phyloP scores from a whole-genome alignment of 2,797 vertebrate genomes.

The Adelosebastes latens region DNA sequence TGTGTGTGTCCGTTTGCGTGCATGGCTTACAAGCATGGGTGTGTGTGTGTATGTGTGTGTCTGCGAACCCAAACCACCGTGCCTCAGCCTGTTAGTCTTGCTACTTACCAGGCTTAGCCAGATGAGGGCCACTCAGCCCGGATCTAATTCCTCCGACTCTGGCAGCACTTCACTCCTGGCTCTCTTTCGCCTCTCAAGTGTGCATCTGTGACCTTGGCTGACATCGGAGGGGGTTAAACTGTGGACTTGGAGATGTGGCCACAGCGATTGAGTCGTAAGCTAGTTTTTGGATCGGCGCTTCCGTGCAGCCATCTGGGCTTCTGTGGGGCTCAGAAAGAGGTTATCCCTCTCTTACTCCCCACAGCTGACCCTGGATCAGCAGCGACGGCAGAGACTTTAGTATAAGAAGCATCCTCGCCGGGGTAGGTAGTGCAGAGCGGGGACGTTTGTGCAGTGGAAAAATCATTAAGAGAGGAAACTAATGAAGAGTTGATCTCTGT shows the following conservation, averaged over 20 bases:
- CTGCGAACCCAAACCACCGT: constrained; percentile 69
- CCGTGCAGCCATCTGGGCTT: constrained; percentile 75
- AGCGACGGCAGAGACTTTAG: constrained; percentile 62
- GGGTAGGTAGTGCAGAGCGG: constrained; percentile 38
- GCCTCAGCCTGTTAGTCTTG: constrained; percentile 81
- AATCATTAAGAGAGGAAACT: constrained; percentile 47
- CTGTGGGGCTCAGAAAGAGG: constrained; percentile 68
- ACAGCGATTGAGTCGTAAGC: constrained; percentile 76
- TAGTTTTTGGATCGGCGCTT: constrained; percentile 74
- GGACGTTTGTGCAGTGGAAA: constrained; percentile 39
- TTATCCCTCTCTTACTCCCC: constrained; percentile 73
- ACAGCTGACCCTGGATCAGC: constrained; percentile 82
- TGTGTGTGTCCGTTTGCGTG: constrained; percentile 58
- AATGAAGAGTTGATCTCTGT: constrained; percentile 52
- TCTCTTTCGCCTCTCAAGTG: constrained; percentile 70
- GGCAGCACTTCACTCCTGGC: constrained; percentile 76
- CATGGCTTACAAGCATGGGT: constrained; percentile 42
- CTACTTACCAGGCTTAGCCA: constrained; percentile 82
- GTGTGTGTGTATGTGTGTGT: constrained; percentile 32
- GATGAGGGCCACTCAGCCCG: constrained; percentile 78
- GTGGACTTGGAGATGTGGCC: constrained; percentile 74
- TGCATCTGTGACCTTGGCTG: constrained; percentile 81
- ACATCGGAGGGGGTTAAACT: constrained; percentile 76
- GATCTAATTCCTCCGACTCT: constrained; percentile 80
- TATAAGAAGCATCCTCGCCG: constrained; percentile 38